A percentile compares a stretch with the other conserved stretches of the same genome.
Conservation (phyloP, 2,888 invertebrate genomes). For the Lordiphosa andalusiaca region DNA sequence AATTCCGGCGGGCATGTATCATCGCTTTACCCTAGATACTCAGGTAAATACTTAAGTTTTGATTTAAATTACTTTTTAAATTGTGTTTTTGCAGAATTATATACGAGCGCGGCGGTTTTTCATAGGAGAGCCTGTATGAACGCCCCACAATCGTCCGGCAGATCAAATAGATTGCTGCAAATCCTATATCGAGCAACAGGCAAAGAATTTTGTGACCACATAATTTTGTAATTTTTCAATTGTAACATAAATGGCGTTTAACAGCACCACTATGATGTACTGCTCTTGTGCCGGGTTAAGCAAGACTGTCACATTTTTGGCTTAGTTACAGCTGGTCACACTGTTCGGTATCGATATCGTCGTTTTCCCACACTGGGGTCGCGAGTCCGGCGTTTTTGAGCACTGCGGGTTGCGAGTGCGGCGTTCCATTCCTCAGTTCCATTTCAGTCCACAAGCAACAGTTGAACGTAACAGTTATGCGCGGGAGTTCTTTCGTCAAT, state of each 20-base stretch:
- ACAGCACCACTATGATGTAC: neutral
- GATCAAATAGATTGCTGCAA: slow-evolving; percentile 90
- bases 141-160: slow-evolving; percentile 93
- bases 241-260: too few relatives aligned
- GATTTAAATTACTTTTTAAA: neutral
- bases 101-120: slow-evolving; percentile 94
- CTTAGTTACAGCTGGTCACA: too few relatives aligned
- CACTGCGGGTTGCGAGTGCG: too few relatives aligned
- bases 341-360: too few relatives aligned
- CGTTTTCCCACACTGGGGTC: too few relatives aligned
- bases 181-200: slow-evolving; percentile 85
- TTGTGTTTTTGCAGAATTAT: slow-evolving; percentile 83
- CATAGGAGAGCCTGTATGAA: slow-evolving; percentile 96
- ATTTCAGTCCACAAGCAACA: too few relatives aligned
- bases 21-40: slow-evolving; percentile 94
- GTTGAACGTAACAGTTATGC: too few relatives aligned
- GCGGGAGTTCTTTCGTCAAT: too few relatives aligned
- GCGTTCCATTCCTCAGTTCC: too few relatives aligned
- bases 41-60: slow-evolving; percentile 82
- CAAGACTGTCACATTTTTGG: too few relatives aligned
- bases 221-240: too few relatives aligned
- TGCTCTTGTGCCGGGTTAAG: neutral
- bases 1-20: slow-evolving; percentile 97
- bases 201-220: slow-evolving; percentile 51
- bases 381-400: too few relatives aligned